Percentiles rank a stretch among this genome's conserved stretches.
These are phyloP conservation scores for Bergia sp. DNA, from an alignment of 92 coral and sea anemone genomes.

Conservation along the genomic window DNA sequence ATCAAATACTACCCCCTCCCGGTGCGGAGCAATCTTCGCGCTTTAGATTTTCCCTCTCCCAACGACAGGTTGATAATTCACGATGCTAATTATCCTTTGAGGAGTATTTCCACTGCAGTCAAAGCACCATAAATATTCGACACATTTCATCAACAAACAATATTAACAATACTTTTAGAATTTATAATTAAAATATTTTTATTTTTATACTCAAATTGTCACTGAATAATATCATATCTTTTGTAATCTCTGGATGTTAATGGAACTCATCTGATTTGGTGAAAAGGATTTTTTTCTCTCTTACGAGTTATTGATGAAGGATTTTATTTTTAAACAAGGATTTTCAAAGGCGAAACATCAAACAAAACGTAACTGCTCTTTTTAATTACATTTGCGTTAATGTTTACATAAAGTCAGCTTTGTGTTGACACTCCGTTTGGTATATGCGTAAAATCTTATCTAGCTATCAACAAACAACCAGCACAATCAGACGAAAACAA, in stretches of 20 bases:
- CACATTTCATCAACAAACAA: background rate
- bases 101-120: background rate
- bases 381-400: background rate
- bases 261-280: background rate
- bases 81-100: background rate
- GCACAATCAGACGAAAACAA: background rate
- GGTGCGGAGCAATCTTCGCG: background rate
- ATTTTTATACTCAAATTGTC: background rate
- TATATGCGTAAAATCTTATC: background rate
- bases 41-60: background rate
- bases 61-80: background rate
- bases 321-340: background rate
- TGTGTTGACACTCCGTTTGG: background rate
- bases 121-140: background rate
- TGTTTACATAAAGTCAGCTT: background rate
- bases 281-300: too few relatives aligned
- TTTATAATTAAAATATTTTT: too few relatives aligned
- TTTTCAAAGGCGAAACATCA: background rate
- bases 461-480: background rate
- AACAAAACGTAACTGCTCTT: background rate
- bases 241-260: background rate
- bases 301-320: too few relatives aligned
- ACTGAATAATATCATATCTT: background rate
- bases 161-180: background rate
- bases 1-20: background rate